These are phyloP conservation scores for Eilema griseolum DNA, from an alignment of 2,888 invertebrate genomes.

Conservation along the genomic window DNA sequence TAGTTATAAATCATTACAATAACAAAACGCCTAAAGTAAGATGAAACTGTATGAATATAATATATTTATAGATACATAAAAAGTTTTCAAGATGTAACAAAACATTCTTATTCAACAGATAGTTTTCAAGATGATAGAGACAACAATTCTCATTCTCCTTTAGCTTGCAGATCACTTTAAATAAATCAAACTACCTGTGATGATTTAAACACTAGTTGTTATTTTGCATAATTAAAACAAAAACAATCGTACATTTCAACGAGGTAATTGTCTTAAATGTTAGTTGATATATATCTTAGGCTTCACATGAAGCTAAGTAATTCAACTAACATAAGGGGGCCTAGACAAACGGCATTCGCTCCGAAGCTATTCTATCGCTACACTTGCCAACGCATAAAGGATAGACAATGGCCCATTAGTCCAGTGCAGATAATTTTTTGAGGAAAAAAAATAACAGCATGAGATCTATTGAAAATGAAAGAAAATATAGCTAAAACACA, in stretches of 20 bases:
- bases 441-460: too few relatives aligned
- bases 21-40: constrained; percentile 29
- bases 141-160: not conserved
- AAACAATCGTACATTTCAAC: not conserved
- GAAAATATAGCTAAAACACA: too few relatives aligned
- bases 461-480: too few relatives aligned
- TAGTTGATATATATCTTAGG: not conserved
- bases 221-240: not conserved
- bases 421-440: too few relatives aligned
- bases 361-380: too few relatives aligned
- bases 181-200: not conserved
- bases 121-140: constrained; percentile 11
- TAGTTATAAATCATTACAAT: constrained; percentile 14
- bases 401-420: too few relatives aligned
- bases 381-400: too few relatives aligned
- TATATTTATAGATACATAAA: constrained; percentile 23
- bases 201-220: not conserved
- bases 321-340: constrained; percentile 2
- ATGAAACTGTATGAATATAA: constrained; percentile 22
- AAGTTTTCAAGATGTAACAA: constrained; percentile 48
- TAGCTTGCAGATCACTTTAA: not conserved
- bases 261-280: not conserved
- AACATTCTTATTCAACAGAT: constrained; percentile 23
- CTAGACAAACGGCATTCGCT: too few relatives aligned
- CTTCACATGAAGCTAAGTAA: constrained; percentile 1